Conservation (phyloP, 37 sponge, comb jelly and placozoan species). For the Bolinopsis microptera region DNA sequence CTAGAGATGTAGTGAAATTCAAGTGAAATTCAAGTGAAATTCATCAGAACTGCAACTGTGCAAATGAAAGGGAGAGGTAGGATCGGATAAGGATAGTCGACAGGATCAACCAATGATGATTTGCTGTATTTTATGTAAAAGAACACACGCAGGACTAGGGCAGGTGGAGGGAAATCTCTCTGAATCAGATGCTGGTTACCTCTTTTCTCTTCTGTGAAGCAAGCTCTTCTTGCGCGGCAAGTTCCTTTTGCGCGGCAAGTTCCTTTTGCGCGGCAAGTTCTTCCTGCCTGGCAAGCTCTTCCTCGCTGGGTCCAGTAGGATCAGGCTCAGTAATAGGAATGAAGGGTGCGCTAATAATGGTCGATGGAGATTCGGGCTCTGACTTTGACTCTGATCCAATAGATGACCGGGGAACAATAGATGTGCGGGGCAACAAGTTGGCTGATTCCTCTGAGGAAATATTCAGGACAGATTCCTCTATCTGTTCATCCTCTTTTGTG, state of each 20-base stretch:
- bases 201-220: no score
- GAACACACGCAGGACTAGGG: neutral
- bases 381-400: neutral
- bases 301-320: neutral
- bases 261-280: neutral
- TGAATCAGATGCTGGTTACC: neutral
- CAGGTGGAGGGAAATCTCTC: neutral
- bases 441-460: constrained; percentile 36
- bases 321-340: neutral
- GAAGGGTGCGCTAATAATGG: neutral
- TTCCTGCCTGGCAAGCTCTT: neutral
- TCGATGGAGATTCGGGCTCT: neutral
- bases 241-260: neutral
- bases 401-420: no score
- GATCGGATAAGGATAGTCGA: neutral
- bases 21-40: neutral
- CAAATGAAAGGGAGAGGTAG: neutral
- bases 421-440: constrained; percentile 4
- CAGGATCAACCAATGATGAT: neutral
- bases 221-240: neutral
- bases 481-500: neutral
- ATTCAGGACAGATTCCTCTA: neutral
- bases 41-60: neutral
- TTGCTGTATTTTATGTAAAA: neutral
- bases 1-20: neutral